These are phyloP conservation scores for Atherix ibis DNA, from an alignment of 2,888 invertebrate genomes.

Conservation along the genomic window DNA sequence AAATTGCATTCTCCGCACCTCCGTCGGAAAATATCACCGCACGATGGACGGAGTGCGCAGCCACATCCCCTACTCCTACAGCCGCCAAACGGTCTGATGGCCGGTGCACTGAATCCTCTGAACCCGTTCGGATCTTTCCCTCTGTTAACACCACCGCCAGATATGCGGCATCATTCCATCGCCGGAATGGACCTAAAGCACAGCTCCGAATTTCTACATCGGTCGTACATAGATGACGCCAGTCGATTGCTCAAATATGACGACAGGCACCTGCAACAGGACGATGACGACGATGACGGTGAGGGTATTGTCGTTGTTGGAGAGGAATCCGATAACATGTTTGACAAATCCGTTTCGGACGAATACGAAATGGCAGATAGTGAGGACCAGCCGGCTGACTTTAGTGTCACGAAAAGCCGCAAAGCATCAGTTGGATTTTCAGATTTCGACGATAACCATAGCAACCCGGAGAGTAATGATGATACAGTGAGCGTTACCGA, in stretches of 20 bases:
- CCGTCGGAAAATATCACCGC: slow-evolving; percentile 83
- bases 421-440: slow-evolving; percentile 11
- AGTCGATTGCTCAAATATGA: slow-evolving; percentile 36
- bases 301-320: slow-evolving; percentile 66
- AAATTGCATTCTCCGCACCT: slow-evolving; percentile 93
- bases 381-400: slow-evolving; percentile 42
- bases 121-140: slow-evolving; percentile 67
- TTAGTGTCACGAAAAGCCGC: slow-evolving; percentile 43
- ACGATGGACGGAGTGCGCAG: slow-evolving; percentile 80
- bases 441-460: slow-evolving; percentile 34
- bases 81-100: slow-evolving; percentile 37
- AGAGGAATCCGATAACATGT: slow-evolving; percentile 52
- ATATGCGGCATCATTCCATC: slow-evolving; percentile 26
- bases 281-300: slow-evolving; percentile 23
- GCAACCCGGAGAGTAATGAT: slow-evolving; percentile 48
- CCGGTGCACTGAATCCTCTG: slow-evolving; percentile 52
- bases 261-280: slow-evolving; percentile 33
- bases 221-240: slow-evolving; percentile 35
- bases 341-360: slow-evolving; percentile 30
- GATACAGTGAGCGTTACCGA: slow-evolving; percentile 41
- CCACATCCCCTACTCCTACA: slow-evolving; percentile 67
- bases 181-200: slow-evolving; percentile 48
- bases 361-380: slow-evolving; percentile 23
- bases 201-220: slow-evolving; percentile 38
- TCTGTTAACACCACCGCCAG: slow-evolving; percentile 46